A percentile compares a stretch with the other conserved stretches of the same genome.
Conservation (phyloP, 2,113 vertebrate species). For the Danio rerio region GRCz12tu NC_133181.1:46384001-46384500, state of each 20-base stretch:
- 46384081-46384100: not conserved
- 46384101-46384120: conserved; percentile 20
- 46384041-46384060: too few relatives aligned
- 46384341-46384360: conserved; percentile 57
- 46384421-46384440: conserved; percentile 1
- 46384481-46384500: not conserved
- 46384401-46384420: conserved; percentile 22
- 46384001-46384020: too few relatives aligned
- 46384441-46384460: not conserved
- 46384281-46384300: conserved; percentile 68
- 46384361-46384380: not conserved
- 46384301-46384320: conserved; percentile 70
- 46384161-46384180: conserved; percentile 77
- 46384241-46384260: conserved; percentile 59
- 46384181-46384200: conserved; percentile 79
- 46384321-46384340: conserved; percentile 50
- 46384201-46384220: conserved; percentile 67
- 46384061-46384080: too few relatives aligned
- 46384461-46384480: not conserved
- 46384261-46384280: conserved; percentile 78
- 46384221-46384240: conserved; percentile 69
- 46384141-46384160: conserved; percentile 80
- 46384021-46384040: too few relatives aligned
- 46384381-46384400: conserved; percentile 31
- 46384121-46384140: conserved; percentile 84